phyloP scores from a whole-genome alignment of 2,888 invertebrate genomes.

The Theretra japonica region DNA sequence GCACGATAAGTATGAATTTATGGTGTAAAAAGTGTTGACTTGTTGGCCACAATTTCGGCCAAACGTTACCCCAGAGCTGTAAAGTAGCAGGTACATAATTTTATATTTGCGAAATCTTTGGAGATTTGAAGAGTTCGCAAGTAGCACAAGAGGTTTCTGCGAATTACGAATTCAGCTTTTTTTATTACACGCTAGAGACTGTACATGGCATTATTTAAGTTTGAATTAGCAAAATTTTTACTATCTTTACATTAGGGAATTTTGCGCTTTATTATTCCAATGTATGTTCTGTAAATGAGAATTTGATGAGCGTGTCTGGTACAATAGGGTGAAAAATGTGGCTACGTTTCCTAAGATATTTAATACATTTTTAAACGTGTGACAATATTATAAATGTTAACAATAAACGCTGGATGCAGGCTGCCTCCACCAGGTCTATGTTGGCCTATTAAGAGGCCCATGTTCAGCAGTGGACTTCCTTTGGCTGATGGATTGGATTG shows the following conservation, averaged over 20 bases:
- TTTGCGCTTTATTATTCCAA: not conserved
- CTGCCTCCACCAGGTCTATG: too few relatives aligned
- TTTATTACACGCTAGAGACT: conserved; percentile 13
- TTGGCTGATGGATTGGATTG: too few relatives aligned
- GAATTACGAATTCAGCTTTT: conserved; percentile 14
- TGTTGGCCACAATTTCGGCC: conserved; percentile 21
- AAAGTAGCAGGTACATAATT: conserved; percentile 28
- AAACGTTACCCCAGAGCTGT: conserved; percentile 25
- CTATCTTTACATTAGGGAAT: not conserved
- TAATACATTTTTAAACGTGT: too few relatives aligned
- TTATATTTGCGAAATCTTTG: conserved; percentile 24
- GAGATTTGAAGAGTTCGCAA: conserved; percentile 19
- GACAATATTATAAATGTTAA: too few relatives aligned
- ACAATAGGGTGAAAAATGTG: not conserved
- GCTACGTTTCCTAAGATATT: too few relatives aligned
- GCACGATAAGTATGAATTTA: conserved; percentile 22
- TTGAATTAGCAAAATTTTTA: conserved; percentile 10
- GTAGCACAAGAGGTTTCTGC: conserved; percentile 9
- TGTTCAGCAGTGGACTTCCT: too few relatives aligned
- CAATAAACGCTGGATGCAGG: too few relatives aligned
- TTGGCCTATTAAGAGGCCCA: too few relatives aligned
- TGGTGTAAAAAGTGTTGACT: conserved; percentile 22
- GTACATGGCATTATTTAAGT: conserved; percentile 5
- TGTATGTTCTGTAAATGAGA: conserved; percentile 1
- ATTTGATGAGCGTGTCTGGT: not conserved